Evolutionary conservation across 2,888 invertebrate species (phyloP), one percentile per base, ranked within the genome.

Genomic region (Salpingus planirostris): DNA sequence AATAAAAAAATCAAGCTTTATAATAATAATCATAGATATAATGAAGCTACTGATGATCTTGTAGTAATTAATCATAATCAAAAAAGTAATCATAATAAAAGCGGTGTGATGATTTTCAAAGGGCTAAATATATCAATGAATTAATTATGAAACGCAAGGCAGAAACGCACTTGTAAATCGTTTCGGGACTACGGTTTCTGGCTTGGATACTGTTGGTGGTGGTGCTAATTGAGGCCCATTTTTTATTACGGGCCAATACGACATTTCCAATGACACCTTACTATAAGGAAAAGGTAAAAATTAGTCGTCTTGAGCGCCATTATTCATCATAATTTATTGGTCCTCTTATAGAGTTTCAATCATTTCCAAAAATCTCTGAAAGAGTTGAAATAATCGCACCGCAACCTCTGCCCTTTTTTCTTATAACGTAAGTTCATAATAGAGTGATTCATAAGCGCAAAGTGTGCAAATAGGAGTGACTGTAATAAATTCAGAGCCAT

Each of bases 181-280:
- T 13, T 27, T 31, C 25, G 26, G 26, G 22, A 29, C 14, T 24
- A 24, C 21, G 15, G 38, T 36, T 33, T 37, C 27, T 33, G 33
- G 38, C 27, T 23, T 36, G 31, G 28, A 32, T 31, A 35, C 15
- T 31, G 31, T 21, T 24, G 21, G 21, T 38, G 33, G 34, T 39
- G 39, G 39, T 39, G 39, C 35, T 32, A 39, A 31, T 33, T 21
- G 25, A 13, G 38, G 36, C 40, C 38, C 28, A 28, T 10, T 23
- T 29, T 38, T 6, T 10, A 33, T 35, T 28, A n/a, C n/a, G n/a
- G 36, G 37, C 36, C 40, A 27, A 36, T 44, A n/a, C n/a, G 43
- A 63, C 65, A 65, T 65, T 65, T 65, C 65, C 65, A 65, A 65
- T 65, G 65, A 60, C 57, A 65, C 65, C 65, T 65, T 65, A 65